Conservation (phyloP, 1,140 invertebrate genomes). For the Macrosteles quadrilineatus region DNA sequence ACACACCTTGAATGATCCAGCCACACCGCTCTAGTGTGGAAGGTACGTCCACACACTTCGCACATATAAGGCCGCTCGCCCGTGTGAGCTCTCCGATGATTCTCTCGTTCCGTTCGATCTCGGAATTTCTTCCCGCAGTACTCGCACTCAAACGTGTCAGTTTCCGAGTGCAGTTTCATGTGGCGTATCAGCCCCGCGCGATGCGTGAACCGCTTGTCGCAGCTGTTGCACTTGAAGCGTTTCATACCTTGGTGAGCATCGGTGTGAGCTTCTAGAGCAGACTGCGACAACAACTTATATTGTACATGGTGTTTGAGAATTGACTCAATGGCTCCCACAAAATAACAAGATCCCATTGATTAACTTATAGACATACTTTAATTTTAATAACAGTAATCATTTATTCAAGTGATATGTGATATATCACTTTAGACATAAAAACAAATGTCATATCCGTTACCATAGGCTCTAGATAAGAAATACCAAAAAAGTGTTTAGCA, state of each 20-base stretch:
- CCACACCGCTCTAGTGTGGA: constrained; percentile 12
- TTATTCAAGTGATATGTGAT: no score
- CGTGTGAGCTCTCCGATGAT: constrained; percentile 12
- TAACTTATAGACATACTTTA: no score
- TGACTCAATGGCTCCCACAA: neutral
- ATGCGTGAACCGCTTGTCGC: constrained; percentile 58
- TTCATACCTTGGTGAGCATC: constrained; percentile 47
- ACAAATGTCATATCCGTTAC: no score
- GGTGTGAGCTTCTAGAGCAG: neutral
- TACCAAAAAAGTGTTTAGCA: no score
- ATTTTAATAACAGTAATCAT: no score
- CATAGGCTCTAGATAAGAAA: no score
- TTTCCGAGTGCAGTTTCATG: constrained; percentile 78
- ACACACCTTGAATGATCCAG: constrained; percentile 21
- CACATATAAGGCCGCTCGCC: constrained; percentile 26
- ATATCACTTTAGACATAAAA: no score
- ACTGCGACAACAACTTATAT: constrained; percentile 6
- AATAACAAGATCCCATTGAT: no score
- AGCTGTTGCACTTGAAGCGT: constrained; percentile 48
- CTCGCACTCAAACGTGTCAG: constrained; percentile 93
- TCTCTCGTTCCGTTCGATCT: constrained; percentile 29
- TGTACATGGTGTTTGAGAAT: neutral
- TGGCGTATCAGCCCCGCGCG: constrained; percentile 51
- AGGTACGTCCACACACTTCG: constrained; percentile 10
- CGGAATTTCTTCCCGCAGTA: constrained; percentile 96